Conservation (phyloP, 2,113 vertebrate species). For the Oncorhynchus tshawytscha region DNA sequence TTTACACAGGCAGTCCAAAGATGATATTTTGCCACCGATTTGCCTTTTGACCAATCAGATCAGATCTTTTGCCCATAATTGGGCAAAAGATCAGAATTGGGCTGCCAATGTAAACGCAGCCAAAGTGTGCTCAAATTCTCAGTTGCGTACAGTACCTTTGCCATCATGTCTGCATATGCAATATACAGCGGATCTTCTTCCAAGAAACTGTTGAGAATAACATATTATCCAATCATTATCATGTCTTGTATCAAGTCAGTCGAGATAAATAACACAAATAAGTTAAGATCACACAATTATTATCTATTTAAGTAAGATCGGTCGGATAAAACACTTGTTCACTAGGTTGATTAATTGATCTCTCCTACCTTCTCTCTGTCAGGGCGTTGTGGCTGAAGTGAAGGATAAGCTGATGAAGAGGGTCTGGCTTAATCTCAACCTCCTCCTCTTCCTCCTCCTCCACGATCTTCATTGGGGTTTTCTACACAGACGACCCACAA, state of each 20-base stretch:
- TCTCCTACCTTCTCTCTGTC: slow-evolving; percentile 87
- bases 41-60: no score
- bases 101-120: no score
- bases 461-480: slow-evolving; percentile 81
- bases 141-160: slow-evolving; percentile 79
- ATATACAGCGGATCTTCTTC: slow-evolving; percentile 92
- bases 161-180: slow-evolving; percentile 98
- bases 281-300: no score
- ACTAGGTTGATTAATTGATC: background rate
- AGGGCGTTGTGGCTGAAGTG: slow-evolving; percentile 95
- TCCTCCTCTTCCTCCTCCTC: slow-evolving; percentile 92
- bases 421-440: slow-evolving; percentile 85
- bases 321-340: no score
- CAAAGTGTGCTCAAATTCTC: background rate
- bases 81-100: no score
- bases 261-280: no score
- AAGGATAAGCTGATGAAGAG: slow-evolving; percentile 96
- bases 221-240: no score
- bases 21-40: no score
- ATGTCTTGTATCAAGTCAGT: no score
- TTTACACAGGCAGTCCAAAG: background rate
- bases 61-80: no score
- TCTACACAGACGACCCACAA: slow-evolving; percentile 75
- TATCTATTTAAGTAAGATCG: no score
- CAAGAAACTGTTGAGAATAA: slow-evolving; percentile 76